Evolutionary conservation across 2,797 vertebrate species (phyloP).

Genomic region (Sternarchorhynchus goeldii): DNA sequence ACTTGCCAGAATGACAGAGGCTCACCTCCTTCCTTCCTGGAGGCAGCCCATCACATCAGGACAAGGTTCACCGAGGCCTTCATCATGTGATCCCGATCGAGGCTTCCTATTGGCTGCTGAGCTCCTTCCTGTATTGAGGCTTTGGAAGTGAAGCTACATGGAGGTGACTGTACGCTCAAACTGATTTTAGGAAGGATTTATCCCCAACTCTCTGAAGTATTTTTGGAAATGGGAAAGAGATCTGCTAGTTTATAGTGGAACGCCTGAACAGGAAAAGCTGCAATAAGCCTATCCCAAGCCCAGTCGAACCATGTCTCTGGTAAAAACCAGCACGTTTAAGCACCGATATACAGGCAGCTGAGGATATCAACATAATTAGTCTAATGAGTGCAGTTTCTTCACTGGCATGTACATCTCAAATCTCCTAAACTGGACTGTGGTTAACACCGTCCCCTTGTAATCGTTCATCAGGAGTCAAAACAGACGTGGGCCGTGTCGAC

Average conservation of each 20-base stretch:
- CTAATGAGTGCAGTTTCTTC: not conserved
- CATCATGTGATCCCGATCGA: constrained; percentile 54
- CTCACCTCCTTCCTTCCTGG: constrained; percentile 47
- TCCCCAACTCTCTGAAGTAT: constrained; percentile 12
- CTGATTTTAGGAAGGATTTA: not conserved
- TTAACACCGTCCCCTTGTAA: not conserved
- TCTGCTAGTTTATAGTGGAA: not conserved
- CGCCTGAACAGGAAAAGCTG: not conserved
- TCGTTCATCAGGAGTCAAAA: not conserved
- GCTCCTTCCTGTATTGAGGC: constrained; percentile 64
- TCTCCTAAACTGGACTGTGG: no score
- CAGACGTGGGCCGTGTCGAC: no score
- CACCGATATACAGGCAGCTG: not conserved
- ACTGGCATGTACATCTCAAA: not conserved
- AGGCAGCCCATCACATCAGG: constrained; percentile 65
- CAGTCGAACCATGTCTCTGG: not conserved
- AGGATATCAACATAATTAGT: not conserved
- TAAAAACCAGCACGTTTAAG: not conserved
- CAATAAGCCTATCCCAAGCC: not conserved
- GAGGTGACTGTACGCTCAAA: constrained; percentile 1
- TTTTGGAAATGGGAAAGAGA: not conserved
- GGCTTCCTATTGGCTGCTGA: constrained; percentile 56
- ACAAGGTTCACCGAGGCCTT: constrained; percentile 65
- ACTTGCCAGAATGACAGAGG: constrained; percentile 62
- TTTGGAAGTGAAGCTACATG: constrained; percentile 46